Evolutionary conservation across 2,888 invertebrate genomes (phyloP).

Genomic region (Perizoma affinitatum): DNA sequence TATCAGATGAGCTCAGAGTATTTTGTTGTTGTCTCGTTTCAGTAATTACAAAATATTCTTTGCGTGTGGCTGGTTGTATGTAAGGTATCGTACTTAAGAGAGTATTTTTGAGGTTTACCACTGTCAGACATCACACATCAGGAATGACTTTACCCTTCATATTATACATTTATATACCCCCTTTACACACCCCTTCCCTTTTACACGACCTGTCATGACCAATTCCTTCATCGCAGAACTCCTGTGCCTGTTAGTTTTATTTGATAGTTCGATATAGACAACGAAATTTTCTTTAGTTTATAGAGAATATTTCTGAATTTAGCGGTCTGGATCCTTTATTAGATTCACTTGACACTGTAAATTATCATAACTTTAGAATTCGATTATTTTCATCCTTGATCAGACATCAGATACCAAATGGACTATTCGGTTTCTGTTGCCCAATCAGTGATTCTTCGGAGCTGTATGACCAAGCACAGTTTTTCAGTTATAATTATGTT

Average conservation of each 20-base stretch:
- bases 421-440: too few relatives aligned
- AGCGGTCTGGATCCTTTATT: slow-evolving; percentile 7
- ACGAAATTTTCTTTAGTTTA: slow-evolving; percentile 16
- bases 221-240: slow-evolving; percentile 20
- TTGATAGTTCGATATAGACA: slow-evolving; percentile 33
- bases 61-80: slow-evolving; percentile 94
- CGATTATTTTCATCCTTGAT: too few relatives aligned
- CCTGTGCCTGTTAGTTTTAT: slow-evolving; percentile 31
- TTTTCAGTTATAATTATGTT: slow-evolving; percentile 23
- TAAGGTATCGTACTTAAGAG: slow-evolving; percentile 87
- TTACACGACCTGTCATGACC: slow-evolving; percentile 1
- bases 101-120: slow-evolving; percentile 65
- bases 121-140: slow-evolving; percentile 70
- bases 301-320: slow-evolving; percentile 47
- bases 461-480: slow-evolving; percentile 16
- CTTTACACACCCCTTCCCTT: slow-evolving; percentile 14
- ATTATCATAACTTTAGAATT: slow-evolving; percentile 3
- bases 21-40: slow-evolving; percentile 86
- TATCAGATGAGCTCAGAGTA: slow-evolving; percentile 67
- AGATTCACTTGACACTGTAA: slow-evolving; percentile 21
- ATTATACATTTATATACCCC: slow-evolving; percentile 25
- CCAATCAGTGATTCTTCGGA: too few relatives aligned
- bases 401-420: too few relatives aligned
- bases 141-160: slow-evolving; percentile 69
- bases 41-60: slow-evolving; percentile 93